These are phyloP conservation scores for Agrilus cyanescens DNA, from an alignment of 2,888 invertebrate species.

Conservation along the genomic window DNA sequence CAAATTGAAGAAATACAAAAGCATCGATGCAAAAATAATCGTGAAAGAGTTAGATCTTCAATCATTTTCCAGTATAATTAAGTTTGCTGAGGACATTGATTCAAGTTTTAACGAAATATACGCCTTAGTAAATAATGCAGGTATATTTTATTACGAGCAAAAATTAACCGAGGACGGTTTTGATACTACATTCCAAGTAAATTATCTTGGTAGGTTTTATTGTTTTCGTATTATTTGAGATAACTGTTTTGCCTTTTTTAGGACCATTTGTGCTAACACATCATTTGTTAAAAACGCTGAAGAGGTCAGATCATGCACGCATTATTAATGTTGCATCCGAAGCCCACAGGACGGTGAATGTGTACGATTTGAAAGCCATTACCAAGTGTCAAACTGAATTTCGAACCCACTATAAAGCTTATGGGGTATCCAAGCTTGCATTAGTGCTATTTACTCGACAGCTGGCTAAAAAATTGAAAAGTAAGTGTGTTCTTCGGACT, in stretches of 20 bases:
- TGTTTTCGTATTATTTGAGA: neutral
- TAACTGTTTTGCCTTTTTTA: slow-evolving; percentile 16
- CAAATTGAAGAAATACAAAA: slow-evolving; percentile 28
- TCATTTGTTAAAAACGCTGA: slow-evolving; percentile 33
- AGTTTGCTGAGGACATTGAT: slow-evolving; percentile 28
- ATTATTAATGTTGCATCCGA: slow-evolving; percentile 39
- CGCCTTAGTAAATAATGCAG: slow-evolving; percentile 43
- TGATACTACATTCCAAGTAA: slow-evolving; percentile 43
- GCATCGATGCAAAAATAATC: slow-evolving; percentile 20
- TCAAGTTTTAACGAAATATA: slow-evolving; percentile 30
- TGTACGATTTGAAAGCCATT: slow-evolving; percentile 28
- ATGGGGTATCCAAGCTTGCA: slow-evolving; percentile 33
- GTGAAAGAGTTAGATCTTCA: slow-evolving; percentile 32
- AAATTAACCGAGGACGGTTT: slow-evolving; percentile 38
- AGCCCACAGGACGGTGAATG: slow-evolving; percentile 31
- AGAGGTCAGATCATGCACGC: slow-evolving; percentile 31
- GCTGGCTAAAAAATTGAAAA: slow-evolving; percentile 27
- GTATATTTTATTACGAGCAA: slow-evolving; percentile 40
- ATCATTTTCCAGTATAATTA: slow-evolving; percentile 29
- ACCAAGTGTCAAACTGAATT: slow-evolving; percentile 24
- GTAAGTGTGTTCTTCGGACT: too few species aligned
- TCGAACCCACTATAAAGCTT: slow-evolving; percentile 29
- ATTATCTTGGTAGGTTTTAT: slow-evolving; percentile 38
- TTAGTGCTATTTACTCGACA: slow-evolving; percentile 30
- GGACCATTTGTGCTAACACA: slow-evolving; percentile 38